phyloP scores from a whole-genome alignment of 2,113 vertebrate species.

The Sarotherodon lohbergeri region DNA sequence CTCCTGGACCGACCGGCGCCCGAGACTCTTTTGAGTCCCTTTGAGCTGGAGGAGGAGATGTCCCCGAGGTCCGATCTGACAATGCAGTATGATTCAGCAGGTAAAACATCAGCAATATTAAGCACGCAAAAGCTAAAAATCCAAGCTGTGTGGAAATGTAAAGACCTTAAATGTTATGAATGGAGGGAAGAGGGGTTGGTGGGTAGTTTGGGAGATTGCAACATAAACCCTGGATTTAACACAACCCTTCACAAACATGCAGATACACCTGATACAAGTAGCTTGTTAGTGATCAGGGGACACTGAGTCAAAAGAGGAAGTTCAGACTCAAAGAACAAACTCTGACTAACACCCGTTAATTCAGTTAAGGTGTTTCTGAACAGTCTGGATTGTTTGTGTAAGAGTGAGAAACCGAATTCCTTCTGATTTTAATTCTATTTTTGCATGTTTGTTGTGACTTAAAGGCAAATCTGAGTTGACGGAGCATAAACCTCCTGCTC shows the following conservation, averaged over 20 bases:
- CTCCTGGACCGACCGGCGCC: constrained; percentile 48
- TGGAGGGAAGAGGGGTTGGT: neutral
- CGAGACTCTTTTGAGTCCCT: neutral
- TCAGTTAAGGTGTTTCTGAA: neutral
- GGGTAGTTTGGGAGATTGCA: neutral
- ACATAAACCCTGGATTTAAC: neutral
- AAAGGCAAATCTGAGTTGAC: constrained; percentile 10
- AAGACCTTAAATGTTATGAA: neutral
- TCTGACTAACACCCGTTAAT: neutral
- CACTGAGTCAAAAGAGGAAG: neutral
- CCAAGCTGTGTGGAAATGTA: neutral
- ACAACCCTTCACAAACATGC: neutral
- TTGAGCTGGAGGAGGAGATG: neutral
- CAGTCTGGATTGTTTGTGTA: neutral
- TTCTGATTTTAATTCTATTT: neutral
- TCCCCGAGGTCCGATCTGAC: neutral
- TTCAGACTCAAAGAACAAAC: neutral
- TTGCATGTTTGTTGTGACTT: neutral
- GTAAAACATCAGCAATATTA: neutral
- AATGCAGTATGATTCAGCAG: neutral
- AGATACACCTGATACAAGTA: neutral
- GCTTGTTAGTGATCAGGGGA: neutral
- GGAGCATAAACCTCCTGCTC: neutral
- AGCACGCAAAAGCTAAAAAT: neutral
- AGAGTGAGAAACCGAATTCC: neutral